phyloP scores from a whole-genome alignment of 2,113 vertebrate genomes.

The western clawed frog (Xenopus tropicalis) region DNA sequence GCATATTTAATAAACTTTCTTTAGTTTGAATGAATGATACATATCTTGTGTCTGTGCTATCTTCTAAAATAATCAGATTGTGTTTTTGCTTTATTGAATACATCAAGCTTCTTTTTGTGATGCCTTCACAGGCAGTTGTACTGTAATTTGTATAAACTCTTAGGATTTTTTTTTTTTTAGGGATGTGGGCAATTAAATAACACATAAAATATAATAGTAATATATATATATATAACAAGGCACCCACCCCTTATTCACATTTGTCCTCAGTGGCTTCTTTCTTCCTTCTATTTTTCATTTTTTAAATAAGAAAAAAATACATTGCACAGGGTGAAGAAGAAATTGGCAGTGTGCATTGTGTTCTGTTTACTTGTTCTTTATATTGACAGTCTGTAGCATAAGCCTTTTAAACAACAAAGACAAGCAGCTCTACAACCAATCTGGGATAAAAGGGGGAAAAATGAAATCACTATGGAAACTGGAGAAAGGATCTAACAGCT shows the following conservation, averaged over 20 bases:
- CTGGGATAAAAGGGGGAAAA: slow-evolving; percentile 73
- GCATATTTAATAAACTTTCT: not conserved
- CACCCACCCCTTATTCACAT: no score
- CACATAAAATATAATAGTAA: no score
- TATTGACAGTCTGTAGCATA: slow-evolving; percentile 68
- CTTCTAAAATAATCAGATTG: no score
- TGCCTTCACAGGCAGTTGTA: no score
- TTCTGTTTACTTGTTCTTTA: slow-evolving; percentile 64
- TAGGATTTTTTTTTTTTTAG: no score
- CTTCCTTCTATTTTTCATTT: not conserved
- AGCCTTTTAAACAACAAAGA: slow-evolving; percentile 74
- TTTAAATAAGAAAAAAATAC: not conserved
- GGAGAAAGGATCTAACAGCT: slow-evolving; percentile 77
- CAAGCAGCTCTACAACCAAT: slow-evolving; percentile 73
- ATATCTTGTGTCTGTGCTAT: no score
- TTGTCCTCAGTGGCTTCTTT: not conserved
- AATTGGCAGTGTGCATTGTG: slow-evolving; percentile 56
- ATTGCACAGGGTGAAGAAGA: not conserved
- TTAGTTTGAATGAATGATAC: not conserved
- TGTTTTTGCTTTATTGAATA: no score
- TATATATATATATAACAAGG: no score
- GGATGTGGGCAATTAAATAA: no score
- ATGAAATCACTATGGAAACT: slow-evolving; percentile 84
- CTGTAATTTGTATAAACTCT: no score
- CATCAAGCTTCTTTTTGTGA: no score